Conservation (phyloP, 2,113 vertebrate species). For the Mungos mungo region DNA sequence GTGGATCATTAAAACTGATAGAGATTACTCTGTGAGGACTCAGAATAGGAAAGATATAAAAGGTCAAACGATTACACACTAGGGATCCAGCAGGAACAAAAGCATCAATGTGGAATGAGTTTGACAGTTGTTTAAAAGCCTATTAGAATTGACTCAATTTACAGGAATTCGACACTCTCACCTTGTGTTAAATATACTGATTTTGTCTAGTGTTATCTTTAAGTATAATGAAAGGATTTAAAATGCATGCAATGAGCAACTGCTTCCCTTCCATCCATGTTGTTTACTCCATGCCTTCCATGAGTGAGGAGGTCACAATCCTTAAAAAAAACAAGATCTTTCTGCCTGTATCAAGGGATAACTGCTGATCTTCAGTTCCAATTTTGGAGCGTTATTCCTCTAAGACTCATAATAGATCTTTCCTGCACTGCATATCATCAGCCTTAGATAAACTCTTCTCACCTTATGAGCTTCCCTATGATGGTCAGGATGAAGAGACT, state of each 20-base stretch:
- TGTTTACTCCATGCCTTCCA: neutral
- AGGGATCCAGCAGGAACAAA: neutral
- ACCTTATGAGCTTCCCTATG: neutral
- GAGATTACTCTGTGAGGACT: neutral
- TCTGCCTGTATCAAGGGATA: neutral
- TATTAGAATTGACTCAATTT: conserved; percentile 7
- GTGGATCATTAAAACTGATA: neutral
- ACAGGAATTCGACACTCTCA: neutral
- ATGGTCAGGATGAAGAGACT: neutral
- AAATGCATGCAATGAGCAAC: neutral
- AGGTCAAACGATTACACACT: neutral
- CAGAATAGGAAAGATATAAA: neutral
- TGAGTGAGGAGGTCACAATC: neutral
- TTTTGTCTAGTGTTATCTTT: conserved; percentile 14
- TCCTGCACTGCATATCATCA: neutral
- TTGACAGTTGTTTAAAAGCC: neutral
- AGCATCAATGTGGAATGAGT: neutral
- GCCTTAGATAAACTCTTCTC: neutral
- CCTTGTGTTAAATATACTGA: neutral
- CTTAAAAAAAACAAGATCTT: neutral
- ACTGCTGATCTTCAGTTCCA: neutral
- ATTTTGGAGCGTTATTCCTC: neutral
- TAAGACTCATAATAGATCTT: neutral
- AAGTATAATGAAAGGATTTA: neutral
- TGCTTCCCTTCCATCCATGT: neutral